These are phyloP conservation scores for Ctenodactylus gundi DNA, from an alignment of 2,113 vertebrate genomes.

Conservation along the genomic window DNA sequence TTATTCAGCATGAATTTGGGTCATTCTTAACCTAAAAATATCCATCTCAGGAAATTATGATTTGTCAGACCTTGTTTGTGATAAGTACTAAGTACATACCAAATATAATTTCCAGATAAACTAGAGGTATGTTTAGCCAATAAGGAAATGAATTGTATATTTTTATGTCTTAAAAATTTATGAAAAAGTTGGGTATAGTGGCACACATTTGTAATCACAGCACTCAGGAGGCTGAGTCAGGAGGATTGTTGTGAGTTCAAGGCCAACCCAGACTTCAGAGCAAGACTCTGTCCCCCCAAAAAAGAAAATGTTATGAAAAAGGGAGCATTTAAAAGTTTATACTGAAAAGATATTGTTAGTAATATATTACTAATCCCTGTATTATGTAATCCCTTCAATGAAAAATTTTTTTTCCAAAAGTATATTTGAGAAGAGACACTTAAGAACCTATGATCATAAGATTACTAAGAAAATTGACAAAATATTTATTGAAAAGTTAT, in stretches of 20 bases:
- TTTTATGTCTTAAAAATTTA: conserved; percentile 12
- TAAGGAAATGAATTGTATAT: not conserved
- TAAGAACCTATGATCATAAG: not conserved
- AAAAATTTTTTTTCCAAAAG: conserved; percentile 46
- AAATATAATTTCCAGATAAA: not conserved
- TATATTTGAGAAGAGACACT: not conserved
- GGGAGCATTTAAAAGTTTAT: conserved; percentile 4
- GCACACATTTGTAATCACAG: too few species aligned
- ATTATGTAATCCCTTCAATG: conserved; percentile 9
- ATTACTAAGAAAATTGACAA: not conserved
- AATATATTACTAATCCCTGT: too few species aligned
- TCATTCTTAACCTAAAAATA: conserved; percentile 27
- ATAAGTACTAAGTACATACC: not conserved
- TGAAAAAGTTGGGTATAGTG: not conserved
- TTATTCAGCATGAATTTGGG: too few species aligned
- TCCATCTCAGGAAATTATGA: not conserved
- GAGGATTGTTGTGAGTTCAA: too few species aligned
- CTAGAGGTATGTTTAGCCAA: not conserved
- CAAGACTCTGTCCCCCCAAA: too few species aligned
- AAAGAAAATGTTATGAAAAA: too few species aligned
- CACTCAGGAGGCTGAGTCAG: too few species aligned
- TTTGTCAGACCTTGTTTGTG: not conserved
- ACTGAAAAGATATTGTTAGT: not conserved
- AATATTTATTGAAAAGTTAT: not conserved
- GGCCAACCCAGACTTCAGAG: too few species aligned